Conservation (phyloP, 2,797 vertebrate species). For the Thunnus albacares region DNA sequence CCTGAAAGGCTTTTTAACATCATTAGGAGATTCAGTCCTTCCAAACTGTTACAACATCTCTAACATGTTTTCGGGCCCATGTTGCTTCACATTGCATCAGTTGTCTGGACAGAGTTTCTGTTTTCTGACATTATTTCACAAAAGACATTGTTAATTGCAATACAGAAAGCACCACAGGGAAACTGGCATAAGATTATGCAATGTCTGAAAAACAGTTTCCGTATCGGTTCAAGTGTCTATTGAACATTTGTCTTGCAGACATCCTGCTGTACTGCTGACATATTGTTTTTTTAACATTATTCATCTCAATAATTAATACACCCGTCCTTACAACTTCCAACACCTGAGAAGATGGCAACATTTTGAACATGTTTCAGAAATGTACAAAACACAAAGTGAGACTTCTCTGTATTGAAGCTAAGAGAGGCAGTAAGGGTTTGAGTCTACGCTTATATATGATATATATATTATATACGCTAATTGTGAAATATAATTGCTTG, state of each 20-base stretch:
- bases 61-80: not conserved
- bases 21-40: not conserved
- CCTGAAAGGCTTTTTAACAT: constrained; percentile 10
- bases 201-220: constrained; percentile 25
- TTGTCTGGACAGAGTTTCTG: constrained; percentile 18
- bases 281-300: constrained; percentile 5
- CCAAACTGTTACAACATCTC: not conserved
- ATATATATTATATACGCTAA: too few species aligned
- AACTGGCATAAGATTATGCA: not conserved
- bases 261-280: constrained; percentile 32
- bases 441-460: not conserved
- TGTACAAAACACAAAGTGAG: not conserved
- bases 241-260: constrained; percentile 7
- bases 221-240: not conserved
- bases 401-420: not conserved
- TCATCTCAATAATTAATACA: constrained; percentile 45
- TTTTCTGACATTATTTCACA: constrained; percentile 22
- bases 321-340: not conserved
- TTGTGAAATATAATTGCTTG: too few species aligned
- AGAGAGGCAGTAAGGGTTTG: not conserved
- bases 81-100: constrained; percentile 53
- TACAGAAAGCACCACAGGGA: constrained; percentile 13
- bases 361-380: constrained; percentile 5
- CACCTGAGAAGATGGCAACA: not conserved
- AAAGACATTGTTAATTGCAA: constrained; percentile 19